Evolutionary conservation across 2,113 vertebrate genomes (phyloP), one percentile per base, ranked within the genome.

Genomic region (Podiceps cristatus): DNA sequence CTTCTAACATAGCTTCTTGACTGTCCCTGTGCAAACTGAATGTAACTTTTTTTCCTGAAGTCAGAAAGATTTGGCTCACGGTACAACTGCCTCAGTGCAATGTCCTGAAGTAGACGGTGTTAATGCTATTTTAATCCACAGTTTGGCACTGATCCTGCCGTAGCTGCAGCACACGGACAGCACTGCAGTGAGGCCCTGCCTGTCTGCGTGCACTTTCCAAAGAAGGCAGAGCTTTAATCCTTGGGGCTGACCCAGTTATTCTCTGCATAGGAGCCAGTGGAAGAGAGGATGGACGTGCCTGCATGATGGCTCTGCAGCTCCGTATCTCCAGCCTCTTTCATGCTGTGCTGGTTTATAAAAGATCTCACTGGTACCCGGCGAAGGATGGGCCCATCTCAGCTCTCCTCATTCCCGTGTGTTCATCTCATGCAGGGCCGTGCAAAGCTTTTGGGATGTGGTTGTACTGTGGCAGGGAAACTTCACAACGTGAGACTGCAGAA

Each of bases 91-190:
- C 55, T 73, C 18, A 18, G 25, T 40, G 47, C 75, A 40, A 1
- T 2, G 40, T 62, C 79, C 75, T 7, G 1, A 52, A 56, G 75
- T 18, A 44, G 74, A 33, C 9, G 23, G 18, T 42, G 28, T 13
- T 58, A 40, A 64, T 16, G 53, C 40, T 91, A 6, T 72, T 93
- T 73, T 27, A 88, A 31, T 27, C 25, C 37, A 4, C 37, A 42
- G 15, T 5, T 56, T 64, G 67, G 63, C 63, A 7, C 4, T 23
- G 18, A 31, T 33, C n/a, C 16, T 78, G 78, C 49, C 7, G 0
- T 25, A 4, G 7, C 52, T 2, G 0, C 52, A 66, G 40, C 77
- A 13, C 6, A 11, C 0, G 2, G 24, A 13, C 23, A 7, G 44
- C 50, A 52, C 2, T 2, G 31, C 22, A 52, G 9, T 13, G 45